These are phyloP conservation scores for Tapera naevia DNA, from an alignment of 2,797 vertebrate genomes.

Conservation along the genomic window DNA sequence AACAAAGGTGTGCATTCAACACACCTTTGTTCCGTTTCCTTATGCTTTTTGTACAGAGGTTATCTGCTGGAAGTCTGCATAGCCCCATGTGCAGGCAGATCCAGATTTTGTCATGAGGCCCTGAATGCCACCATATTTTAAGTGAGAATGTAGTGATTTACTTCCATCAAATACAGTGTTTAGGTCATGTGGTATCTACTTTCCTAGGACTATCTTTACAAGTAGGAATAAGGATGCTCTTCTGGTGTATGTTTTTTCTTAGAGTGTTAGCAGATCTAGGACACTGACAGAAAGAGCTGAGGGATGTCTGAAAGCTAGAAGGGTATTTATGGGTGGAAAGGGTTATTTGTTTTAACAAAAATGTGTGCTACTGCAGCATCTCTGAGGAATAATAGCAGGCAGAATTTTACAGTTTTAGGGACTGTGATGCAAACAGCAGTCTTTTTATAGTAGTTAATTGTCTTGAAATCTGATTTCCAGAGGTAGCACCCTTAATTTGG, in stretches of 20 bases:
- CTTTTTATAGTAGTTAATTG: conserved; percentile 16
- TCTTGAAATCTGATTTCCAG: conserved; percentile 44
- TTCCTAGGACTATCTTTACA: background rate
- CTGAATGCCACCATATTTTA: background rate
- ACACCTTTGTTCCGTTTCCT: conserved; percentile 28
- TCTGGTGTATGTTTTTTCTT: background rate
- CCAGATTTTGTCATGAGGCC: background rate
- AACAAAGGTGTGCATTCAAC: conserved; percentile 25
- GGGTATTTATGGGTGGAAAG: background rate
- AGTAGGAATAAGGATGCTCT: background rate
- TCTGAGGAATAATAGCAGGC: background rate
- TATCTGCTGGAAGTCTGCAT: conserved; percentile 14
- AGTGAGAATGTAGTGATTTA: background rate
- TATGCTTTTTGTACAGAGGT: background rate
- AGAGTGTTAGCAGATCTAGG: background rate
- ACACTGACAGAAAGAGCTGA: background rate
- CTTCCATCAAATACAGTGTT: background rate
- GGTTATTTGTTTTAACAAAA: background rate
- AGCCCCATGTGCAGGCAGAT: background rate
- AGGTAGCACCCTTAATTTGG: conserved; percentile 37
- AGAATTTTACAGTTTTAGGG: background rate
- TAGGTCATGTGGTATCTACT: background rate
- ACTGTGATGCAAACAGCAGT: background rate
- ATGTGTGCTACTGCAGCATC: background rate
- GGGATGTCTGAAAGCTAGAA: background rate